Evolutionary conservation across 2,888 invertebrate species (phyloP), one percentile per base, ranked within the genome.

Genomic region (Thymelicus lineola): DNA sequence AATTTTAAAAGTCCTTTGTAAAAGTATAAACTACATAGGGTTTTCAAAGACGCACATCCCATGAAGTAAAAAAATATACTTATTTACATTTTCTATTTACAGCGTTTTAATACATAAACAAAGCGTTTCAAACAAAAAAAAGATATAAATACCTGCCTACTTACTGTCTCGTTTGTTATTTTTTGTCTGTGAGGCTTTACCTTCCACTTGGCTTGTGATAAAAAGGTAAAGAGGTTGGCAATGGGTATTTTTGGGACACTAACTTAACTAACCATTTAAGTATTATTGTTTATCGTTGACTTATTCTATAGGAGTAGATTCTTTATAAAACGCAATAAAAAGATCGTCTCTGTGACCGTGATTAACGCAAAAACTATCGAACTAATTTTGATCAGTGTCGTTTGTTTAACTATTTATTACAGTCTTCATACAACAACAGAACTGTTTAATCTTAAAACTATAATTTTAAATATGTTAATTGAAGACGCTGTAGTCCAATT

Each of bases 341-440:
- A 55, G 55, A 55, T 55, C 55, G 20, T 55, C 55, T 28, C 35
- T 48, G 46, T 10, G 46, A 48, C 61, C 61, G 14, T 61, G 61
- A 48, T 46, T 61, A 61, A 35, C 20, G 61, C 46, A 61, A 61
- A 61, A 61, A 61, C 46, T 60, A 45, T 61, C 46, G 38, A 46
- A 61, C 61, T 48, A 35, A 61, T 46, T 61, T 46, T 61, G 14
- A 48, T 46, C 61, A 61, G 46, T 61, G 61, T 45, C 61, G 61
- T 14, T 20, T 12, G n/a, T 48, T 61, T 61, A 48, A 7, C 35
- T n/a, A n/a, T n/a, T n/a, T n/a, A n/a, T n/a, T n/a, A n/a, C n/a
- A n/a, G 4, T 42, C 42, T 42, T 42, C 42, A 42, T 42, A 42
- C 42, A 42, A 42, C 42, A 10, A 10, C 3, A 42, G 12, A 28